Conservation (phyloP, 2,797 vertebrate species). For the Masticophis lateralis region DNA sequence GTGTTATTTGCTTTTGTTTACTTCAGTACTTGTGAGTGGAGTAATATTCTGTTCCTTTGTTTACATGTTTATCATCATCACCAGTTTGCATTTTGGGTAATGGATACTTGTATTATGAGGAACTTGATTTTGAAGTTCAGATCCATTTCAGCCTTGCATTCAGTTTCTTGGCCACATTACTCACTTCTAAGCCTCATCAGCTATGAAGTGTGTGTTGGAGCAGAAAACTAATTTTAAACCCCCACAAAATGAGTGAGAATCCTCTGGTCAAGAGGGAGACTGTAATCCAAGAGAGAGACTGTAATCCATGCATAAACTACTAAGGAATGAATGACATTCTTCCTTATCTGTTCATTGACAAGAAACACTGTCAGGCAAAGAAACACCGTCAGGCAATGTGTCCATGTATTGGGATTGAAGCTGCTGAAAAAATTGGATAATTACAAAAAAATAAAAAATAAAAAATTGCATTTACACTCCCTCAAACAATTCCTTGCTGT, state of each 20-base stretch:
- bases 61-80: background rate
- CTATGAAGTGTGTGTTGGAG: background rate
- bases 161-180: background rate
- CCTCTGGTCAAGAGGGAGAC: background rate
- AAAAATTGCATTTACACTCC: background rate
- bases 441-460: background rate
- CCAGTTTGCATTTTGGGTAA: background rate
- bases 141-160: background rate
- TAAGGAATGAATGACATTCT: background rate
- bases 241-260: background rate
- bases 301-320: background rate
- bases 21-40: background rate
- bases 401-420: constrained; percentile 8
- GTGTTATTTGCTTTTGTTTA: background rate
- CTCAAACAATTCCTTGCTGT: background rate
- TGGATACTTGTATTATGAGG: background rate
- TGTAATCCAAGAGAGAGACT: background rate
- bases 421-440: background rate
- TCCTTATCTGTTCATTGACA: background rate
- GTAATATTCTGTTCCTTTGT: background rate
- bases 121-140: background rate
- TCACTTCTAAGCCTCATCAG: background rate
- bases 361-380: constrained; percentile 30
- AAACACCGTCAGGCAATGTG: constrained; percentile 38
- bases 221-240: background rate